A percentile compares a stretch with the other conserved stretches of the same genome.
Conservation (phyloP, 2,888 invertebrate genomes). For the Crossocerus cetratus region DNA sequence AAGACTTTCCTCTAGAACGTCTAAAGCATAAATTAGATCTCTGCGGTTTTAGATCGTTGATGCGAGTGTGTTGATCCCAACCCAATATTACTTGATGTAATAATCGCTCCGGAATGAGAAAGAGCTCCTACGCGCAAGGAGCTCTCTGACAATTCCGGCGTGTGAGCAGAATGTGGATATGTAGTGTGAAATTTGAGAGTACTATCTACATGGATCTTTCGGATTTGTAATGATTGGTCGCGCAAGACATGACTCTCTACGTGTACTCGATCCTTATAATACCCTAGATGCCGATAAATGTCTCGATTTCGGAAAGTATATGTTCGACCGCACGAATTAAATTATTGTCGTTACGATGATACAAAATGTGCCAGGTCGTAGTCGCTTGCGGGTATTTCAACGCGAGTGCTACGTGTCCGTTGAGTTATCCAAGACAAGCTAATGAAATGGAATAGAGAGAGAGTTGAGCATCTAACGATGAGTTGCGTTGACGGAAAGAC, state of each 20-base stretch:
- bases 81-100: neutral
- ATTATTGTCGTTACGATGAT: constrained; percentile 60
- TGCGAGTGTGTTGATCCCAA: neutral
- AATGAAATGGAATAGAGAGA: neutral
- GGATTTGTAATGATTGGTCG: constrained; percentile 43
- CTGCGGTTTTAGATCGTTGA: neutral
- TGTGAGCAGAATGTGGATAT: constrained; percentile 62
- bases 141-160: constrained; percentile 40
- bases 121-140: neutral
- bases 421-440: neutral
- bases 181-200: constrained; percentile 48
- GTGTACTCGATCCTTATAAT: constrained; percentile 3
- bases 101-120: neutral
- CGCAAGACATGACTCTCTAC: constrained; percentile 16
- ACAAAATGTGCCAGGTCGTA: constrained; percentile 49
- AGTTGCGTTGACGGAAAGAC: neutral
- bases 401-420: neutral
- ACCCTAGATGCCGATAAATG: constrained; percentile 3
- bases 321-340: constrained; percentile 42
- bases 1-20: neutral
- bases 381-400: neutral
- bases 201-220: constrained; percentile 7
- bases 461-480: neutral
- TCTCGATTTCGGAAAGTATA: constrained; percentile 1
- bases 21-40: neutral